Conservation (phyloP, 2,888 invertebrate species). For the Isotomurus palustris region DNA sequence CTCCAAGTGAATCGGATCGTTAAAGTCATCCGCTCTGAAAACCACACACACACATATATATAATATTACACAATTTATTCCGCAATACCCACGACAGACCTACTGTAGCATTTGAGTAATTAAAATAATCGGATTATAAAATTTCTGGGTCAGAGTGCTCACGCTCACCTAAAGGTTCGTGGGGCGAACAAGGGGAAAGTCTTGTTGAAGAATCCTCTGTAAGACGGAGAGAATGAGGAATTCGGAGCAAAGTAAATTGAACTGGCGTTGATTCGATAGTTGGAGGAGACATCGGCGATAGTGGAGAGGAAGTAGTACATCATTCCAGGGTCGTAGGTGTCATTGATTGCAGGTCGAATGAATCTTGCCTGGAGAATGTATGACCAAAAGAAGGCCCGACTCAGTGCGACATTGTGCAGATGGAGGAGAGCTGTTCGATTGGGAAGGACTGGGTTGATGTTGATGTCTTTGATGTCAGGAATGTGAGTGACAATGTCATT, state of each 20-base stretch:
- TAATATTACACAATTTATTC: background rate
- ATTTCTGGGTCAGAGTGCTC: background rate
- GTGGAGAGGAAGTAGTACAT: slow-evolving; percentile 65
- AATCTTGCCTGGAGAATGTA: slow-evolving; percentile 86
- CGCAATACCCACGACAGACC: background rate
- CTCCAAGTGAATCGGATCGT: slow-evolving; percentile 91
- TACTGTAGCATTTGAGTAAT: too few relatives aligned
- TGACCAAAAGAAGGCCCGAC: slow-evolving; percentile 92
- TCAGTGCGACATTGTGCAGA: slow-evolving; percentile 93
- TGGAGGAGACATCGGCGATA: slow-evolving; percentile 90
- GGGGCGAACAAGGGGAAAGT: slow-evolving; percentile 93
- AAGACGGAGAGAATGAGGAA: slow-evolving; percentile 88
- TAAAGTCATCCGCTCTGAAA: slow-evolving; percentile 78
- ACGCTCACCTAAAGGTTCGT: slow-evolving; percentile 65
- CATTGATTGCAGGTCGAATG: slow-evolving; percentile 75
- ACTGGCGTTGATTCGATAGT: slow-evolving; percentile 85
- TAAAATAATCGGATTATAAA: background rate
- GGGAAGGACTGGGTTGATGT: slow-evolving; percentile 88
- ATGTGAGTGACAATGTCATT: slow-evolving; percentile 81
- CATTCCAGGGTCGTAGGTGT: slow-evolving; percentile 94
- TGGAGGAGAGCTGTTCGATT: slow-evolving; percentile 90
- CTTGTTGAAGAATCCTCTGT: slow-evolving; percentile 92
- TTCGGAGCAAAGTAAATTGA: slow-evolving; percentile 92
- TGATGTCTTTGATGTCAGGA: slow-evolving; percentile 88
- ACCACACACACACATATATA: slow-evolving; percentile 10